A percentile compares a stretch with the other conserved stretches of the same genome.
Conservation (phyloP, 1,140 invertebrate genomes). For the Tetramorium simillimum region DNA sequence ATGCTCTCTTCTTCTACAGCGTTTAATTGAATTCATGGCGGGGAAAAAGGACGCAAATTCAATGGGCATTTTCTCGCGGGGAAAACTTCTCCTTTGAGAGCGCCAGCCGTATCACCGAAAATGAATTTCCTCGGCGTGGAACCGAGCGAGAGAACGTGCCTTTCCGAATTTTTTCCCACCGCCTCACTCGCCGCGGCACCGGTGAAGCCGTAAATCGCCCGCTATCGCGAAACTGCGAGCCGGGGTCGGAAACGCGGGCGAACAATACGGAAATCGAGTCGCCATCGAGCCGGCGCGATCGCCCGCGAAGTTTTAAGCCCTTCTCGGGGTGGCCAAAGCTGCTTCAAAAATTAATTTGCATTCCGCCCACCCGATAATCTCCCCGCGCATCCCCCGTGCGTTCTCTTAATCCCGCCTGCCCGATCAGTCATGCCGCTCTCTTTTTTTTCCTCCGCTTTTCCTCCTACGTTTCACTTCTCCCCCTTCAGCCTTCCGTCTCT, state of each 20-base stretch:
- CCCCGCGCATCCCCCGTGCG: background rate
- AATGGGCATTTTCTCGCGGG: background rate
- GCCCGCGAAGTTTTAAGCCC: conserved; percentile 22
- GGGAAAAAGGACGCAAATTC: conserved; percentile 17
- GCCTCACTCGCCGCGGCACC: background rate
- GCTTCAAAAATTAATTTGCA: conserved; percentile 59
- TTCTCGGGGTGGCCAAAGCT: conserved; percentile 37
- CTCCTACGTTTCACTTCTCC: background rate
- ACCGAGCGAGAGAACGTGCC: background rate
- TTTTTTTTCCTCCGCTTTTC: conserved; percentile 6
- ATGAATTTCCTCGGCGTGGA: background rate
- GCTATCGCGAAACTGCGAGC: conserved; percentile 15
- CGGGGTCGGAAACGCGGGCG: background rate
- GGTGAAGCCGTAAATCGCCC: conserved; percentile 13
- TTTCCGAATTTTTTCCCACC: background rate
- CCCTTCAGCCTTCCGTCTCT: background rate
- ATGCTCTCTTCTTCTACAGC: conserved; percentile 3
- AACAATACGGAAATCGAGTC: conserved; percentile 33
- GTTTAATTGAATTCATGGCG: conserved; percentile 46
- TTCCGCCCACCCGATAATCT: conserved; percentile 48
- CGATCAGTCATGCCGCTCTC: conserved; percentile 23
- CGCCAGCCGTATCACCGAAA: background rate
- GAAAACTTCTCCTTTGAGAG: conserved; percentile 19
- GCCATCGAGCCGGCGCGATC: conserved; percentile 14
- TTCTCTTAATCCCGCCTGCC: conserved; percentile 14